phyloP scores from a whole-genome alignment of 1,140 invertebrate species.

The Caenorhabditis remanei region DNA sequence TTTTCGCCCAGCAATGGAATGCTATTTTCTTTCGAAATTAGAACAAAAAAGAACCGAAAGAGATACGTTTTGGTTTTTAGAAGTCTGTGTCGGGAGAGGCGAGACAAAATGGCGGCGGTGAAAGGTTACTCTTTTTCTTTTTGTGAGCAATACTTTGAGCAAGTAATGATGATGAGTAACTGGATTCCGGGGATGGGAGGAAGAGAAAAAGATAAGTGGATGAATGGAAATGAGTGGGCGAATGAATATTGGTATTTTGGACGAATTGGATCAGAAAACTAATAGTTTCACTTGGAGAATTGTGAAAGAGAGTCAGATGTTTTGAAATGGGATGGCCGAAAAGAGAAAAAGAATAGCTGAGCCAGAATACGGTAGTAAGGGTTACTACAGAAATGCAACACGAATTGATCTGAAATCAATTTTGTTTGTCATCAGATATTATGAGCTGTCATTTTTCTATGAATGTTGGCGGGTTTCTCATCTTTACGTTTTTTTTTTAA shows the following conservation, averaged over 20 bases:
- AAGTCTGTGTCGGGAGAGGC: neutral
- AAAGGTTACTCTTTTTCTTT: conserved; percentile 6
- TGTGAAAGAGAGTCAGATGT: too few species aligned
- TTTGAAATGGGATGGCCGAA: too few species aligned
- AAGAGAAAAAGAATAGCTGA: neutral
- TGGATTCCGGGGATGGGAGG: neutral
- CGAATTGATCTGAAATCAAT: too few species aligned
- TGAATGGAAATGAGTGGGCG: neutral
- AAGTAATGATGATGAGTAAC: conserved; percentile 22
- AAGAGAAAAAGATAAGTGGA: conserved; percentile 15
- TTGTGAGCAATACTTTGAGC: neutral
- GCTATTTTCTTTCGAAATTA: neutral
- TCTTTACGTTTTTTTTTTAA: too few species aligned
- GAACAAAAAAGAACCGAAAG: neutral
- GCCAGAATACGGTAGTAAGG: too few species aligned
- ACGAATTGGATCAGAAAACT: too few species aligned
- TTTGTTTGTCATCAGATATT: too few species aligned
- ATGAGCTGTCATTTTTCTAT: too few species aligned
- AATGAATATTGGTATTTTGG: neutral
- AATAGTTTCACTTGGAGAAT: too few species aligned
- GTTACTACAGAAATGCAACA: too few species aligned
- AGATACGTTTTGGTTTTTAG: conserved; percentile 22
- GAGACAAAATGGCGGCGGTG: conserved; percentile 45
- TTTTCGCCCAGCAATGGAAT: conserved; percentile 19
- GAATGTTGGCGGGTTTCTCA: too few species aligned